These are phyloP conservation scores for Serilophus lunatus DNA, from an alignment of 2,113 vertebrate species.

Conservation along the genomic window DNA sequence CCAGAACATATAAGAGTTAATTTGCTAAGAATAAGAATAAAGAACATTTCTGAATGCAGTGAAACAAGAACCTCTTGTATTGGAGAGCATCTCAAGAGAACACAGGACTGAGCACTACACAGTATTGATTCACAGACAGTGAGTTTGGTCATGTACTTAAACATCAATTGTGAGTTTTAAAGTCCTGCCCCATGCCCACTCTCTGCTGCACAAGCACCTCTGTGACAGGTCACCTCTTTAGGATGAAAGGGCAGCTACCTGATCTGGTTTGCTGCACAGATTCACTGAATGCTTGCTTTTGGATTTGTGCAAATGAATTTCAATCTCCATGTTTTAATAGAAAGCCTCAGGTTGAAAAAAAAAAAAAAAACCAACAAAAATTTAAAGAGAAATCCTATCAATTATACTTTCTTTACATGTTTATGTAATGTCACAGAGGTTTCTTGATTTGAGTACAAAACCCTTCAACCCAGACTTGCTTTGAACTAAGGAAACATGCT, in stretches of 20 bases:
- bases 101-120: accelerated
- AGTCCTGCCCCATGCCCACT: background rate
- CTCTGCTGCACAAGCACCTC: background rate
- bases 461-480: background rate
- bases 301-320: background rate
- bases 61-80: background rate
- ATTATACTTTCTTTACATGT: background rate
- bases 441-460: background rate
- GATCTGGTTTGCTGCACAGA: background rate
- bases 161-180: background rate
- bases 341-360: background rate
- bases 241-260: background rate
- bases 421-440: background rate
- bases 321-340: background rate
- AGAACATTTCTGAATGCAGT: background rate
- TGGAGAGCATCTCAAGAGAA: background rate
- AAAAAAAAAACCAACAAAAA: background rate
- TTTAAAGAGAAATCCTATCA: background rate
- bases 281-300: background rate
- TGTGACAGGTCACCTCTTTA: background rate
- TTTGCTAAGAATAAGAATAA: background rate
- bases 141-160: accelerated
- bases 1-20: background rate
- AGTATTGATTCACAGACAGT: background rate
- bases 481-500: background rate